These are phyloP conservation scores for Chloroclystis v-ata DNA, from an alignment of 2,888 invertebrate genomes.

Conservation along the genomic window DNA sequence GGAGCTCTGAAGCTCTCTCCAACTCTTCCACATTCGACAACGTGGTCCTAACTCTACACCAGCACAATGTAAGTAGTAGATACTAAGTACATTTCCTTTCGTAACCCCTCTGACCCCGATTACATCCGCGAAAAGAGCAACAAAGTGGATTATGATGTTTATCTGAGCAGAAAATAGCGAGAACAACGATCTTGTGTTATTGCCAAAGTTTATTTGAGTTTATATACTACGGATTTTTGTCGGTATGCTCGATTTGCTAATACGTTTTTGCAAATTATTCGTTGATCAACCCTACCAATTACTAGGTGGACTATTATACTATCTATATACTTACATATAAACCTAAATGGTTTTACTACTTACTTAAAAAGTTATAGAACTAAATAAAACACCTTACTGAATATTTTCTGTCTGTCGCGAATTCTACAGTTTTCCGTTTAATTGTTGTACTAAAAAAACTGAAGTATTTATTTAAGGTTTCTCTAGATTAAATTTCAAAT, in stretches of 20 bases:
- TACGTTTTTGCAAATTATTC: constrained; percentile 1
- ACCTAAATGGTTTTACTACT: too few species aligned
- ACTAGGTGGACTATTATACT: too few species aligned
- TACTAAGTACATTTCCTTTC: constrained; percentile 29
- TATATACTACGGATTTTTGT: constrained; percentile 46
- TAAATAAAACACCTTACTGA: too few species aligned
- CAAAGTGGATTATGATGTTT: constrained; percentile 62
- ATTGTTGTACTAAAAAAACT: too few species aligned
- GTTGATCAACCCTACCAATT: too few species aligned
- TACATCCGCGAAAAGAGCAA: constrained; percentile 47
- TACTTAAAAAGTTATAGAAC: too few species aligned
- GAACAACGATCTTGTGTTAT: constrained; percentile 54
- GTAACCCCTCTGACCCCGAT: constrained; percentile 42
- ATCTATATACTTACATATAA: too few species aligned
- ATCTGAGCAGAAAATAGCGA: constrained; percentile 59
- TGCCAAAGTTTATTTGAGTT: constrained; percentile 56
- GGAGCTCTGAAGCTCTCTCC: constrained; percentile 87
- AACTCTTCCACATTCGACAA: constrained; percentile 76
- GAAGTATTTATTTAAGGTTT: too few species aligned
- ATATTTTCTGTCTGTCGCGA: too few species aligned
- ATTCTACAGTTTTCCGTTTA: too few species aligned
- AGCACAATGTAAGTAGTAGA: constrained; percentile 69
- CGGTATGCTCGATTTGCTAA: constrained; percentile 28
- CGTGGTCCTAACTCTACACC: constrained; percentile 70
- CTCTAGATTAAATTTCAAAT: too few species aligned